Base-by-base conservation (phyloP, 2,888 invertebrate species). In the Opisthograptis luteolata region DNA sequence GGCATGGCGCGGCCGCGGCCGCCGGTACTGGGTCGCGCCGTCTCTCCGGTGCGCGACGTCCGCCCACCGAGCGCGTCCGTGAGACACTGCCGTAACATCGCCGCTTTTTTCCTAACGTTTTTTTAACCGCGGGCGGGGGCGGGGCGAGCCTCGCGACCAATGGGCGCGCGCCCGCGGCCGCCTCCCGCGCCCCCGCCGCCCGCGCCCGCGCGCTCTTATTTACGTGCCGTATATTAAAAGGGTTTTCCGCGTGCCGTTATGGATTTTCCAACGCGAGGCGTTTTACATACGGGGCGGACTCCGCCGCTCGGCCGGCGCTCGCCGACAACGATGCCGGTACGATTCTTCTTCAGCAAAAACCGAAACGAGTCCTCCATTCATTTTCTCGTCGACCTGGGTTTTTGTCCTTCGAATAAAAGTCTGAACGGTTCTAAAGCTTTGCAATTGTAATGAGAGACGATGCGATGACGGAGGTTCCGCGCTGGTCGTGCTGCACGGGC, bases 1-100 rank as follows among this genome's bases (percentile, higher is more conserved):
- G 93, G 94, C 92, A 93, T 92, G 73, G 91, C 91, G 81, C 90
- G 87, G 81, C 84, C 83, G 83, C 81, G 80, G 82, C 81, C 92
- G 92, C 93, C 88, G 92, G 92, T 91, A 81, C 80, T 73, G 71
- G 79, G 81, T 76, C 80, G 84, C 84, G 84, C 84, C 87, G 87
- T 84, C 74, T 78, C 80, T 74, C 72, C 65, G 70, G 71, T 65
- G 69, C 72, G 74, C 64, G 73, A 70, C 83, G 82, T 81, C 81
- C 86, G 85, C 86, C 80, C 82, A 71, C 76, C 64, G 72, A 78
- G 84, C 85, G 83, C 81, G 84, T 80, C 82, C 76, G 80, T 68
- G 79, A 79, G 83, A 81, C 87, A 87, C 87, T 87, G 86, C 80
- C 88, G 85, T 74, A 79, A 79, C 77, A 70, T 60, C 63, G 64